Evolutionary conservation across 2,888 invertebrate genomes (phyloP).

Genomic region (Cheilosia grossa): DNA sequence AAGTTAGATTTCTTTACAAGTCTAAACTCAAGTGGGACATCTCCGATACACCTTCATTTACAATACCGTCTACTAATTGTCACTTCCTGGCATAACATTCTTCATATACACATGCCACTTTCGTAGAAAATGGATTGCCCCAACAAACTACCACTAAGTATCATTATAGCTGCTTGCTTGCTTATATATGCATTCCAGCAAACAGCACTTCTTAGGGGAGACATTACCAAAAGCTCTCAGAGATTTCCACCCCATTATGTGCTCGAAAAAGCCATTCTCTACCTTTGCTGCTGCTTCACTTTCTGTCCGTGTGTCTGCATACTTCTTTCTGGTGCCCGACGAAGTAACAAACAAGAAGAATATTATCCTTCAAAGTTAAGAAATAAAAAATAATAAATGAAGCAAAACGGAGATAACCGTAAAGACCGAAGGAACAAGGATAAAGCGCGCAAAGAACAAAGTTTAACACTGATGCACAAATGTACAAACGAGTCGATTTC

Average conservation of each 20-base stretch:
- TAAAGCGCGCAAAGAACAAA: slow-evolving; percentile 50
- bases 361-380: slow-evolving; percentile 60
- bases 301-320: slow-evolving; percentile 39
- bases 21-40: neutral
- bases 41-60: neutral
- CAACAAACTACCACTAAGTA: slow-evolving; percentile 62
- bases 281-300: slow-evolving; percentile 2
- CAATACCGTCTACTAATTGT: slow-evolving; percentile 45
- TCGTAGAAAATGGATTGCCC: slow-evolving; percentile 29
- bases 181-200: slow-evolving; percentile 32
- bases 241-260: slow-evolving; percentile 73
- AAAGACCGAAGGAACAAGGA: slow-evolving; percentile 20
- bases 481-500: slow-evolving; percentile 49
- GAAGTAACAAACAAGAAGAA: slow-evolving; percentile 64
- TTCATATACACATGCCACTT: slow-evolving; percentile 16
- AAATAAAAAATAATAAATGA: slow-evolving; percentile 64
- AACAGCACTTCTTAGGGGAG: slow-evolving; percentile 64
- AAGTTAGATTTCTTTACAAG: neutral
- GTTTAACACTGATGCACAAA: slow-evolving; percentile 50
- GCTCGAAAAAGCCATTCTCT: slow-evolving; percentile 64
- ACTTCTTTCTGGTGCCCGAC: slow-evolving; percentile 22
- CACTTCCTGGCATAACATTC: slow-evolving; percentile 42
- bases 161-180: slow-evolving; percentile 30
- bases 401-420: slow-evolving; percentile 46
- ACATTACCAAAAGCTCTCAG: slow-evolving; percentile 75